Evolutionary conservation across 2,888 invertebrate genomes (phyloP).

Genomic region (Rotaria sp.): DNA sequence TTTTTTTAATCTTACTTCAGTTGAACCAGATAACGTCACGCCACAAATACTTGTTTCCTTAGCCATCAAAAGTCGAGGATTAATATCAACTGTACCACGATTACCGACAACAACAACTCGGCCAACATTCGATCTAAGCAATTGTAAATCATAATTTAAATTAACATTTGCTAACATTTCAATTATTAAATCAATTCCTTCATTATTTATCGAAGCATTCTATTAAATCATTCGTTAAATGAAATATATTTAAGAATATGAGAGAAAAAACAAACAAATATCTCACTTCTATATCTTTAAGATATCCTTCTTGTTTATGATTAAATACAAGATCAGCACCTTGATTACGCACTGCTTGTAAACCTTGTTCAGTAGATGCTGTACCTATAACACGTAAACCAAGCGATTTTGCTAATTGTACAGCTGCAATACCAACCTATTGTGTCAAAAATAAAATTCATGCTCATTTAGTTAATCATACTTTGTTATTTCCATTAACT

Average conservation of each 20-base stretch:
- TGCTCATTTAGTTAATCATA: neutral
- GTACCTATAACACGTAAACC: constrained; percentile 58
- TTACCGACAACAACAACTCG: constrained; percentile 53
- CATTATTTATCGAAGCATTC: constrained; percentile 47
- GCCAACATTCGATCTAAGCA: constrained; percentile 53
- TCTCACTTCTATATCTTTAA: constrained; percentile 47
- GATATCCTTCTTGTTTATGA: constrained; percentile 57
- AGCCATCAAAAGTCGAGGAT: constrained; percentile 44
- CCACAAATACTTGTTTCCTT: constrained; percentile 42
- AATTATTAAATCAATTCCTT: constrained; percentile 59
- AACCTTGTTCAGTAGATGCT: constrained; percentile 56
- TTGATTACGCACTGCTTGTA: constrained; percentile 53
- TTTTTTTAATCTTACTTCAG: neutral
- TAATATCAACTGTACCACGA: constrained; percentile 42
- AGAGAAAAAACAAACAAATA: neutral
- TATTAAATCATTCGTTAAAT: neutral
- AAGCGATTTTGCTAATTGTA: constrained; percentile 57
- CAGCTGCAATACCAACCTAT: constrained; percentile 56
- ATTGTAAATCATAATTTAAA: constrained; percentile 57
- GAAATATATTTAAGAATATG: neutral
- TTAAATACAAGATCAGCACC: constrained; percentile 59
- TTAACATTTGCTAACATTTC: constrained; percentile 62
- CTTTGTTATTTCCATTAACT: constrained; percentile 41
- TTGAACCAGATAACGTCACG: constrained; percentile 42
- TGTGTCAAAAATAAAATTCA: neutral